Percentiles rank a stretch among this genome's conserved stretches.
Conservation (phyloP, 1,140 invertebrate species). For the Caerostris darwini region DNA sequence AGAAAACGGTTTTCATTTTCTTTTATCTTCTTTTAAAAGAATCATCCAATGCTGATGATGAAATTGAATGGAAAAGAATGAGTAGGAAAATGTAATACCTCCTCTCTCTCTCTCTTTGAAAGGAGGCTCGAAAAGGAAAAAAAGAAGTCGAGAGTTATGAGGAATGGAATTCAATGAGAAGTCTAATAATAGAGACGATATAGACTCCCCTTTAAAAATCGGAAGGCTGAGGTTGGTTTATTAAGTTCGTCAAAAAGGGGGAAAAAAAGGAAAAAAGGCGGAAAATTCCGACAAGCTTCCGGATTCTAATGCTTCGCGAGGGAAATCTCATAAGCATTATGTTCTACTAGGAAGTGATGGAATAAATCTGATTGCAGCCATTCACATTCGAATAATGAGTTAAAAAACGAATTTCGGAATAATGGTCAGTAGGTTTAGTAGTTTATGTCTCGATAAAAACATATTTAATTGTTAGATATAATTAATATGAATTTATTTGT, state of each 20-base stretch:
- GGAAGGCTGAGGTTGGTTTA: slow-evolving; percentile 33
- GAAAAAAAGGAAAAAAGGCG: background rate
- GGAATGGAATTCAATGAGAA: slow-evolving; percentile 41
- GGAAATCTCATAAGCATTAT: slow-evolving; percentile 39
- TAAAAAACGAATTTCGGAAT: too few relatives aligned
- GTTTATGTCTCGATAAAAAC: too few relatives aligned
- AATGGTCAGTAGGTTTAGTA: too few relatives aligned
- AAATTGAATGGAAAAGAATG: background rate
- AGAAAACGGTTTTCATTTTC: background rate
- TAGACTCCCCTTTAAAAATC: slow-evolving; percentile 25
- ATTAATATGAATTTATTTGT: too few relatives aligned
- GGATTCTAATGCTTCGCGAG: background rate
- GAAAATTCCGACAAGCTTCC: background rate
- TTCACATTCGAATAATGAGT: too few relatives aligned
- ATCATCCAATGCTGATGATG: background rate
- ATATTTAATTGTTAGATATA: too few relatives aligned
- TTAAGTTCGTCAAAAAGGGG: slow-evolving; percentile 18
- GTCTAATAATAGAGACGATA: slow-evolving; percentile 43
- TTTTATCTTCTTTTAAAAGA: background rate
- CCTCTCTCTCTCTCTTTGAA: background rate
- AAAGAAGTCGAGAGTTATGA: background rate
- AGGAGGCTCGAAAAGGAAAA: background rate
- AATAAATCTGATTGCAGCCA: background rate
- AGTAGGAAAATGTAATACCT: slow-evolving; percentile 5
- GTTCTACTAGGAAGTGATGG: background rate